Conservation (phyloP, 2,113 vertebrate species). For the Rhea americana region DNA sequence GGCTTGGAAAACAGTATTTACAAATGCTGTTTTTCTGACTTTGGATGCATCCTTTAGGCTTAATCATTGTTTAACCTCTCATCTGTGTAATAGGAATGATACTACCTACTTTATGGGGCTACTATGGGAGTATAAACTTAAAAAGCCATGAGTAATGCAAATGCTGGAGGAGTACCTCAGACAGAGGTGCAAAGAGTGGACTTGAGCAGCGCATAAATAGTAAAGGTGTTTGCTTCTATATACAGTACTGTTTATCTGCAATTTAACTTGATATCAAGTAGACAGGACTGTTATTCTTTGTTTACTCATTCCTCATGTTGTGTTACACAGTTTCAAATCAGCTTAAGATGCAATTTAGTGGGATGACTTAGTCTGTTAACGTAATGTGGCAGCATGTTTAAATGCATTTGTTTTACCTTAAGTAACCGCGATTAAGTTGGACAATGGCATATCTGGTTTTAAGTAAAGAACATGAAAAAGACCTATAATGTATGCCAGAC, state of each 20-base stretch:
- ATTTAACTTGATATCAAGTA: not conserved
- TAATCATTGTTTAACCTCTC: not conserved
- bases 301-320: not conserved
- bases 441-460: not conserved
- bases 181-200: not conserved
- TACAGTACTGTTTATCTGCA: not conserved
- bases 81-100: not conserved
- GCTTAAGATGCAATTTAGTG: not conserved
- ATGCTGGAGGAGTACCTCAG: not conserved
- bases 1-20: not conserved
- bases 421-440: not conserved
- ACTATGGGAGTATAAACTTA: rapidly evolving
- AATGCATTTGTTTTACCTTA: not conserved
- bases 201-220: not conserved
- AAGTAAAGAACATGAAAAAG: not conserved
- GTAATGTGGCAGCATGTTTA: not conserved
- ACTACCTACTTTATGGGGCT: not conserved
- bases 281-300: not conserved
- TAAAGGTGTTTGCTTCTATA: not conserved
- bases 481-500: rapidly evolving
- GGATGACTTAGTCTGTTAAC: not conserved
- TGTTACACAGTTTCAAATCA: not conserved
- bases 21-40: not conserved
- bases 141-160: not conserved
- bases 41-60: not conserved